These are phyloP conservation scores for Sebastolobus altivelis DNA, from an alignment of 2,797 vertebrate genomes.

Conservation along the genomic window DNA sequence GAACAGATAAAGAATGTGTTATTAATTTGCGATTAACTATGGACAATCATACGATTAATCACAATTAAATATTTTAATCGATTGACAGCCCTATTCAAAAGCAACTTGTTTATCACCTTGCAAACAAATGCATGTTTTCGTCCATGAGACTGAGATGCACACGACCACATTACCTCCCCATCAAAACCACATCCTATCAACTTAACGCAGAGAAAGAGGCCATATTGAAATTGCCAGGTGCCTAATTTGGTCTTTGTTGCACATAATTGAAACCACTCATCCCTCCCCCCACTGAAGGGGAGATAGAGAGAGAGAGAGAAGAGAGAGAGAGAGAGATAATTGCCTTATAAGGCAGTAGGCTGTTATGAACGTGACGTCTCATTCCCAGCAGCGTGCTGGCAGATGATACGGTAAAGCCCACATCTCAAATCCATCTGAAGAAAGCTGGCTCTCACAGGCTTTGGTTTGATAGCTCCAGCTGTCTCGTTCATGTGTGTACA, in stretches of 20 bases:
- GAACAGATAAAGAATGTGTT: too few species aligned
- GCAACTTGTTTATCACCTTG: background rate
- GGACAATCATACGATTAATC: too few species aligned
- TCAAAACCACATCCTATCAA: constrained; percentile 72
- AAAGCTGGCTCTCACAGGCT: constrained; percentile 77
- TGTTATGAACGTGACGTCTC: constrained; percentile 78
- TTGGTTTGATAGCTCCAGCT: constrained; percentile 81
- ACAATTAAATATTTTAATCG: too few species aligned
- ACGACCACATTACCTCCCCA: constrained; percentile 54
- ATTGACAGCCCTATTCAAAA: background rate
- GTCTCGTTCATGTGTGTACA: constrained; percentile 69
- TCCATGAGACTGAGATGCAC: constrained; percentile 19
- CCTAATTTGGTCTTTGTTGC: constrained; percentile 84
- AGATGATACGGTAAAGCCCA: constrained; percentile 82
- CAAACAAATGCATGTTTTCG: constrained; percentile 19
- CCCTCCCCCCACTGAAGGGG: constrained; percentile 61
- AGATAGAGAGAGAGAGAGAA: constrained; percentile 20
- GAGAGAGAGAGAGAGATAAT: constrained; percentile 67
- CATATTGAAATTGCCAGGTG: constrained; percentile 82
- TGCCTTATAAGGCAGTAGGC: constrained; percentile 83
- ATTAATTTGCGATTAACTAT: too few species aligned
- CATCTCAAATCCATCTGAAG: constrained; percentile 81
- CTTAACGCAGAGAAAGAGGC: constrained; percentile 69
- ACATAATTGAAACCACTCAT: constrained; percentile 82
- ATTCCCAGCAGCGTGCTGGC: constrained; percentile 80